phyloP scores from a whole-genome alignment of 1,140 invertebrate species.

The Scaptomyza pallida region DNA sequence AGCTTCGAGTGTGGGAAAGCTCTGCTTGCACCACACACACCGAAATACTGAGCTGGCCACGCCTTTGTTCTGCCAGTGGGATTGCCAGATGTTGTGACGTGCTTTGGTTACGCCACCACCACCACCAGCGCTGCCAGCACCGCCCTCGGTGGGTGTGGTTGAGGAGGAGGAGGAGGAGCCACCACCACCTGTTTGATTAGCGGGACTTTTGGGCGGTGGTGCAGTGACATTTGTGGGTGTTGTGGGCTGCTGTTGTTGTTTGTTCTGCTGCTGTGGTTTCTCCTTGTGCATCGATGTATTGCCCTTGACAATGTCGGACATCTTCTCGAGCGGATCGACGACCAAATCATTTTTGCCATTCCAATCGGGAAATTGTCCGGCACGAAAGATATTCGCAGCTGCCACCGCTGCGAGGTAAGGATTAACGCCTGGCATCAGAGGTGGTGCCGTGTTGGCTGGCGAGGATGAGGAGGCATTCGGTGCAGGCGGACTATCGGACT shows the following conservation, averaged over 20 bases:
- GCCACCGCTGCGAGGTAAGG: slow-evolving; percentile 92
- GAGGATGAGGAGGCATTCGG: slow-evolving; percentile 85
- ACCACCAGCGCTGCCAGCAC: slow-evolving; percentile 83
- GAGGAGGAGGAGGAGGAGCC: slow-evolving; percentile 33
- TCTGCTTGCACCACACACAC: slow-evolving; percentile 98
- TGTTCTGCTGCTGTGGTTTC: slow-evolving; percentile 44
- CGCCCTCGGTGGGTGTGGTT: slow-evolving; percentile 43
- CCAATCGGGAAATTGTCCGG: slow-evolving; percentile 88
- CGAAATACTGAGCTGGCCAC: slow-evolving; percentile 96
- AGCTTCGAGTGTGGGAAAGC: slow-evolving; percentile 94
- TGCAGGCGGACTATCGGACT: slow-evolving; percentile 86
- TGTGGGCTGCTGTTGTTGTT: slow-evolving; percentile 84
- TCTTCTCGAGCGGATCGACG: slow-evolving; percentile 94
- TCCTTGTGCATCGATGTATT: slow-evolving; percentile 10
- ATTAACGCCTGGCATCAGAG: slow-evolving; percentile 90
- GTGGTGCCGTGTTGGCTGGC: slow-evolving; percentile 87
- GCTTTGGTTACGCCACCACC: slow-evolving; percentile 86
- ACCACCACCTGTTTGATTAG: slow-evolving; percentile 43
- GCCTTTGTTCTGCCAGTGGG: slow-evolving; percentile 96
- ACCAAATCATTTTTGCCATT: slow-evolving; percentile 92
- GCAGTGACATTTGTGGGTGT: slow-evolving; percentile 25
- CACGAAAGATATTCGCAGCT: slow-evolving; percentile 90
- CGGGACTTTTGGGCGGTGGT: slow-evolving; percentile 58
- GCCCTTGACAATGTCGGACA: slow-evolving; percentile 90
- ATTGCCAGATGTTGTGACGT: slow-evolving; percentile 95